Base-by-base conservation (phyloP, 2,113 vertebrate species). In the Neogobius melanostomus region DNA sequence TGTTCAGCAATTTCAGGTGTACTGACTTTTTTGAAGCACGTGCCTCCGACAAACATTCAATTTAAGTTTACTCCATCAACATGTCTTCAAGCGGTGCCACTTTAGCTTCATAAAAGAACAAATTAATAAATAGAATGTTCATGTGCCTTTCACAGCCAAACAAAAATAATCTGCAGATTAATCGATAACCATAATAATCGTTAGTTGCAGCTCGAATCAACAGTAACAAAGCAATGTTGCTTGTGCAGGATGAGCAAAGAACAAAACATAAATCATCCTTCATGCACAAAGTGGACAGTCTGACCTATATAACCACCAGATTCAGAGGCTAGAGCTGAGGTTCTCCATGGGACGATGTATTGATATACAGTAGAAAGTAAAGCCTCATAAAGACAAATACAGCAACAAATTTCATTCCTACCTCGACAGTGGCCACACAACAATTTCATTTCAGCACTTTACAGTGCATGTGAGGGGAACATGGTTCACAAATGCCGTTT, bases 371-470 rank as follows among this genome's bases (percentile, higher is more conserved):
- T 36, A 53, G 51, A 53, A 53, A 15, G 49, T 51, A 15, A 16
- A 53, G n/a, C 17, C 9, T 53, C n/a, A 3, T 16, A 12, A 61
- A 44, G 60, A n/a, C 11, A 42, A 43, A n/a, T 7, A 42, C 14
- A 4, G 14, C 42, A 61, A 44, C 36, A 61, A 43, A 44, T 15
- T 9, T 15, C 42, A 42, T 47, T 66, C 78, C 79, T 85, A 85
- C 82, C 85, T 77, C 69, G 75, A 62, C 54, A 46, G 71, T 64
- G 69, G 69, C 61, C 74, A 75, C 64, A 49, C 21, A 82, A 64
- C 63, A 74, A 49, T 69, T 79, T 62, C 52, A 69, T 49, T 64
- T 60, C 44, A 52, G n/a, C 8, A 45, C 16, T 43, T 53, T 45
- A 59, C 49, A 48, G 46, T 54, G 71, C 53, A 16, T 66, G 74